A percentile compares a stretch with the other conserved stretches of the same genome.
These are phyloP conservation scores for Germaria angustata DNA, from an alignment of 2,888 invertebrate genomes.

Conservation along the genomic window DNA sequence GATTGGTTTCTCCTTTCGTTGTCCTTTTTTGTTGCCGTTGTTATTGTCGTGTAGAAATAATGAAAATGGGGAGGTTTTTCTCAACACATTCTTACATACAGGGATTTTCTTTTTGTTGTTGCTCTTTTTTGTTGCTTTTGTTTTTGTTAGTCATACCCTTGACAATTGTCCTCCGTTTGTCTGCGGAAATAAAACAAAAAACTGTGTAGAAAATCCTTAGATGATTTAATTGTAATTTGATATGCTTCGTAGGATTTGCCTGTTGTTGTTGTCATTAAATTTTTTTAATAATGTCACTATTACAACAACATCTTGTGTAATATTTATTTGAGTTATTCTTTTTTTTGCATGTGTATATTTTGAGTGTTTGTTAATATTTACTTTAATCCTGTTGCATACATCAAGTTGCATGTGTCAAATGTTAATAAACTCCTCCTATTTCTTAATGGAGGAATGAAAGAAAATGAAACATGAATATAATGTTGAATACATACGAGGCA, in stretches of 20 bases:
- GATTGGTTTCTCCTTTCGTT: constrained; percentile 47
- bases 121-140: constrained; percentile 34
- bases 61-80: constrained; percentile 41
- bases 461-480: constrained; percentile 29
- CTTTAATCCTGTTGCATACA: constrained; percentile 57
- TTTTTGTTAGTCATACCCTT: not conserved
- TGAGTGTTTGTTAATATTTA: not conserved
- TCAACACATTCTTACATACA: constrained; percentile 27
- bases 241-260: constrained; percentile 55
- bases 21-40: not conserved
- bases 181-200: constrained; percentile 4
- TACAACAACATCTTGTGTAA: constrained; percentile 33
- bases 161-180: constrained; percentile 40
- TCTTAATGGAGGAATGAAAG: constrained; percentile 20
- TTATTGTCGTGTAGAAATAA: not conserved
- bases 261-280: constrained; percentile 26
- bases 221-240: constrained; percentile 65
- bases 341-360: not conserved
- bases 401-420: not conserved
- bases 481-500: not conserved
- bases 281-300: constrained; percentile 21
- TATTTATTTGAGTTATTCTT: constrained; percentile 14
- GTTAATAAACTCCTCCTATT: constrained; percentile 54
- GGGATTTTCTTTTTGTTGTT: constrained; percentile 9
- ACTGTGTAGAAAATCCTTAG: constrained; percentile 51